Base-by-base conservation (phyloP, 2,888 invertebrate species). In the Tenthredo livida region DNA sequence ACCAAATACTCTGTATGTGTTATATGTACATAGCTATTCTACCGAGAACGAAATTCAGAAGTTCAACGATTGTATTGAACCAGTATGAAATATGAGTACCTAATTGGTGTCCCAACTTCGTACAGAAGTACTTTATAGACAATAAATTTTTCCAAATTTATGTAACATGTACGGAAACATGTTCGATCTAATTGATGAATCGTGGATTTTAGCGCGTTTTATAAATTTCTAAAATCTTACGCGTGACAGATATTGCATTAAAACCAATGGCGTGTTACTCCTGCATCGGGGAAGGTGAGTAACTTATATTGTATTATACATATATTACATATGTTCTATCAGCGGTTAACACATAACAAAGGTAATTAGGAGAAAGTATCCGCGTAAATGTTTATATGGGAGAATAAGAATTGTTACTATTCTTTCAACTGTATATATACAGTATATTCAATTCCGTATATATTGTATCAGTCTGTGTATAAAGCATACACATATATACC, bases 331-430 rank as follows among this genome's bases (percentile, higher is more conserved):
- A 33, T 12, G 12, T 65, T 65, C 25, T 67, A 17, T 17, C 12
- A 67, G 17, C 33, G 67, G 33, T 67, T 29, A 33, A 33, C 67
- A 67, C 33, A 33, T 67, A 67, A 67, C 33, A 33, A 77, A 77
- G 47, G 50, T 77, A 77, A 77, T 77, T 54, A 77, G 33, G 77
- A 77, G 77, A 77, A 77, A 77, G 77, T 77, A 77, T 50, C 21
- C 9, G 29, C 73, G 73, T 17, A 9, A 29, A 54, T 29, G 50
- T 77, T 29, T 77, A 50, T 77, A 77, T 77, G 54, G 54, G 77
- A 77, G 54, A 77, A 40, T 17, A 54, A 25, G 21, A 29, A n/a
- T 29, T 29, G 17, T 50, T 10, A 1, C 2, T 21, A n/a, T n/a
- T 43, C 67, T 67, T 25, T 12, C 33, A 3, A 67, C 29, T 33